Evolutionary conservation across 2,888 invertebrate genomes (phyloP).

Genomic region (Achlya flavicornis): DNA sequence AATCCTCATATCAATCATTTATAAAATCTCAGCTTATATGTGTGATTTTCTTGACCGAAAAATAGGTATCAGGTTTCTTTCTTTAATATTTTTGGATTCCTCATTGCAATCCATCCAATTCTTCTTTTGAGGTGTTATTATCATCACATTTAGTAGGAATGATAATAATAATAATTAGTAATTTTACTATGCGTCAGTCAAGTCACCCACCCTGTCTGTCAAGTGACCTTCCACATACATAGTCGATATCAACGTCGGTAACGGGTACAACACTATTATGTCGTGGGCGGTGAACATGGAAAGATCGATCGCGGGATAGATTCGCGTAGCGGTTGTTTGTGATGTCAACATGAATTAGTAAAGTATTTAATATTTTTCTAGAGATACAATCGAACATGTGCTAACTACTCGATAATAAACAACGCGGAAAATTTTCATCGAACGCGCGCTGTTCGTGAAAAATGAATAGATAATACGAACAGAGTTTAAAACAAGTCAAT

Average conservation of each 20-base stretch:
- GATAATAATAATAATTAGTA: too few relatives aligned
- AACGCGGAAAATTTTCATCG: conserved; percentile 21
- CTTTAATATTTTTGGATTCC: too few relatives aligned
- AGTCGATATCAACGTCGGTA: background rate
- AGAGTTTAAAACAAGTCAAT: conserved; percentile 27
- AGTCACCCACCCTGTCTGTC: too few relatives aligned
- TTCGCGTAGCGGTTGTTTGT: conserved; percentile 61
- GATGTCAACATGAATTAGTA: conserved; percentile 65
- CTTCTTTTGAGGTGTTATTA: too few relatives aligned
- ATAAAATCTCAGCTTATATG: too few relatives aligned
- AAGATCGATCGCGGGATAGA: conserved; percentile 15
- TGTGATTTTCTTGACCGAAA: too few relatives aligned
- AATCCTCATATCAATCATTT: too few relatives aligned
- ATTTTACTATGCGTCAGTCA: too few relatives aligned
- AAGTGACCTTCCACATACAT: background rate
- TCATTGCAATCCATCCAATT: too few relatives aligned
- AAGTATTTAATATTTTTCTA: conserved; percentile 31
- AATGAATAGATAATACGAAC: conserved; percentile 18
- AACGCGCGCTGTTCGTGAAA: conserved; percentile 22
- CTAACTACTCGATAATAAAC: conserved; percentile 26
- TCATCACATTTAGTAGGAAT: too few relatives aligned
- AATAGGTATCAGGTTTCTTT: too few relatives aligned
- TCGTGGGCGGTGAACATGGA: conserved; percentile 31
- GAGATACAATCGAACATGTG: conserved; percentile 21
- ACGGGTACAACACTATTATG: conserved; percentile 31